Evolutionary conservation across 2,888 invertebrate genomes (phyloP), one percentile per base, ranked within the genome.

Genomic region (Conops quadrifasciatus): DNA sequence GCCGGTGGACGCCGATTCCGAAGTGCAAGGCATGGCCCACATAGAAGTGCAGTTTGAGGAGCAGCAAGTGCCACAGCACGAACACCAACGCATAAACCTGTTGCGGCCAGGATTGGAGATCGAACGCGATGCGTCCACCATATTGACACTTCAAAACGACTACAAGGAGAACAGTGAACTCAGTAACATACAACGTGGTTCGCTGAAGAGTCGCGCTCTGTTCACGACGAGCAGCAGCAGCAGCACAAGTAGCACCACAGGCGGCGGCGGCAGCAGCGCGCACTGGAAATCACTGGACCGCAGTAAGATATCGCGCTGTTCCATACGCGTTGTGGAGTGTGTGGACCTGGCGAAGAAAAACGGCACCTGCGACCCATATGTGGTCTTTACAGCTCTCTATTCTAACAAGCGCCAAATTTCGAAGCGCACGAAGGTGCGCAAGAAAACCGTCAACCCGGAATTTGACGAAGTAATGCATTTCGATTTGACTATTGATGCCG

Each of bases 321-420:
- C 89, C 71, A 89, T 92, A 76, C 89, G 92, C 77, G 91, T 96
- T 73, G 89, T 92, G 77, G 95, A 95, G 86, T 96, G 95, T 87
- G 91, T 92, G 76, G 95, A 96, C 86, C 89, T 96, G 84, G 93
- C 95, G 75, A 91, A 95, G 77, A 94, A 94, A 84, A 94, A 94
- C 87, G 94, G 95, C 79, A 91, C 93, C 80, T 96, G 96, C 88
- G 96, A 96, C 87, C 95, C 96, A 16, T 96, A 93, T 87, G 94
- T 94, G 76, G 89, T 92, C 78, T 91, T 94, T 80, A 91, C 93
- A 66, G 91, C 94, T 71, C 88, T 91, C 73, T 93, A 93, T 86
- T 91, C 93, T 73, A 94, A 94, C 86, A 92, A 92, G 74, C 92
- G 93, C 83, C 90, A 91, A 86, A 90, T 93, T 79, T 89, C 91